phyloP scores from a whole-genome alignment of 2,888 invertebrate species.

The Gymnoscelis rufifasciata region DNA sequence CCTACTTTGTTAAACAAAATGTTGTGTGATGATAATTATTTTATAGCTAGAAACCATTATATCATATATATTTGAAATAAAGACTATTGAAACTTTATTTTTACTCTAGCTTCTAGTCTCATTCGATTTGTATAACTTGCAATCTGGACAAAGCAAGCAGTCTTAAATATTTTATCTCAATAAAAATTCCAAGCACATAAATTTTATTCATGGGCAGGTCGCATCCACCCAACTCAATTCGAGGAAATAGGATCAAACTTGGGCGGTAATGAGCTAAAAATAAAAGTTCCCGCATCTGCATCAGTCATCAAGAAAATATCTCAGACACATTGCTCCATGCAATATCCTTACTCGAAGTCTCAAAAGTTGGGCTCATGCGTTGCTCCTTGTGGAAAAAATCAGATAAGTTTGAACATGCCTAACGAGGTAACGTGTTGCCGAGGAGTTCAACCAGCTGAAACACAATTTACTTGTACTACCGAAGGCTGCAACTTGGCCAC shows the following conservation, averaged over 20 bases:
- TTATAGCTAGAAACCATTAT: too few relatives aligned
- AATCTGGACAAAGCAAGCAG: constrained; percentile 18
- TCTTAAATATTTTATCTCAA: constrained; percentile 16
- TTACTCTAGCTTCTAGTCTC: neutral
- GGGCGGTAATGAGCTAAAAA: constrained; percentile 69
- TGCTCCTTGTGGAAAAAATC: constrained; percentile 66
- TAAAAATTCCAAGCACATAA: constrained; percentile 46
- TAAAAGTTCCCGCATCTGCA: constrained; percentile 63
- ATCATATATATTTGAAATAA: too few relatives aligned
- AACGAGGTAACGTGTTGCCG: constrained; percentile 56
- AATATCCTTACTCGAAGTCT: constrained; percentile 52
- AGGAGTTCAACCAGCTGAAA: constrained; percentile 52
- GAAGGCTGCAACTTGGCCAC: constrained; percentile 59
- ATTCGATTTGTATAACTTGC: constrained; percentile 2
- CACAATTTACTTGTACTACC: constrained; percentile 68
- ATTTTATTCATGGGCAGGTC: constrained; percentile 72
- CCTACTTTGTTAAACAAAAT: too few relatives aligned
- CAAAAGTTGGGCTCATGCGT: constrained; percentile 46
- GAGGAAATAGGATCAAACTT: constrained; percentile 70
- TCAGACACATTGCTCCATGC: constrained; percentile 65
- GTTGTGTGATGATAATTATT: too few relatives aligned
- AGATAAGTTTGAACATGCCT: constrained; percentile 62
- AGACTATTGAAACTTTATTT: neutral
- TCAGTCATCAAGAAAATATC: constrained; percentile 70
- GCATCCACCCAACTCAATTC: constrained; percentile 52